Evolutionary conservation across 2,888 invertebrate species (phyloP).

Genomic region (Meliscaeva auricollis): DNA sequence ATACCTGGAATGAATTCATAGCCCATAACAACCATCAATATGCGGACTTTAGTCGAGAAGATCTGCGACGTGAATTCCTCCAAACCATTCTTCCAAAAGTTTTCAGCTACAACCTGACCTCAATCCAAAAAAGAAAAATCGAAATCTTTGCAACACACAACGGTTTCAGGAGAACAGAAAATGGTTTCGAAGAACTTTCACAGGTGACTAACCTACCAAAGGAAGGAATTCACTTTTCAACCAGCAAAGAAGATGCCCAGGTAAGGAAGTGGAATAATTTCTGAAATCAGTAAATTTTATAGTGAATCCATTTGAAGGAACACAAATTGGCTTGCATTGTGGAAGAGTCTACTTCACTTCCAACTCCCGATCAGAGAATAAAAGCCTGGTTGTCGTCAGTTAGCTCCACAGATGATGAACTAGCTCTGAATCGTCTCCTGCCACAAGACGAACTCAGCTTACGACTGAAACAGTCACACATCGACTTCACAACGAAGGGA

Average conservation of each 20-base stretch:
- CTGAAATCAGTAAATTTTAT: background rate
- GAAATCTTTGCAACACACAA: conserved; percentile 48
- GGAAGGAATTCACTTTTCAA: conserved; percentile 43
- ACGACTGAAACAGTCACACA: background rate
- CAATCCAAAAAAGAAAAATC: conserved; percentile 52
- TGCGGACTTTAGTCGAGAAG: conserved; percentile 49
- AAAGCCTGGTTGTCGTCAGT: conserved; percentile 53
- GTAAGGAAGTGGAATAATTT: conserved; percentile 15
- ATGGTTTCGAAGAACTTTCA: conserved; percentile 34
- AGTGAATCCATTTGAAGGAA: background rate
- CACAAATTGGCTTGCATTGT: conserved; percentile 41
- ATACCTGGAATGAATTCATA: conserved; percentile 45
- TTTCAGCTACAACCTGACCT: conserved; percentile 30
- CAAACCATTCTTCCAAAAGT: conserved; percentile 53
- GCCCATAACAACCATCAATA: conserved; percentile 17
- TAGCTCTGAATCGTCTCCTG: conserved; percentile 13
- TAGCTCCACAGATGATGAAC: conserved; percentile 47
- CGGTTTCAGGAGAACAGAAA: conserved; percentile 3
- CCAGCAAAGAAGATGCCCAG: conserved; percentile 19
- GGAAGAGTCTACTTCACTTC: background rate
- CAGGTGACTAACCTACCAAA: background rate
- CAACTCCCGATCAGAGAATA: conserved; percentile 20
- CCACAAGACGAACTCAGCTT: background rate
- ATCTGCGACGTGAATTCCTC: conserved; percentile 49
- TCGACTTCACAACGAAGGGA: conserved; percentile 14